A percentile compares a stretch with the other conserved stretches of the same genome.
Conservation (phyloP, 92 coral and sea anemone species). For the Bergia puertoricense region DNA sequence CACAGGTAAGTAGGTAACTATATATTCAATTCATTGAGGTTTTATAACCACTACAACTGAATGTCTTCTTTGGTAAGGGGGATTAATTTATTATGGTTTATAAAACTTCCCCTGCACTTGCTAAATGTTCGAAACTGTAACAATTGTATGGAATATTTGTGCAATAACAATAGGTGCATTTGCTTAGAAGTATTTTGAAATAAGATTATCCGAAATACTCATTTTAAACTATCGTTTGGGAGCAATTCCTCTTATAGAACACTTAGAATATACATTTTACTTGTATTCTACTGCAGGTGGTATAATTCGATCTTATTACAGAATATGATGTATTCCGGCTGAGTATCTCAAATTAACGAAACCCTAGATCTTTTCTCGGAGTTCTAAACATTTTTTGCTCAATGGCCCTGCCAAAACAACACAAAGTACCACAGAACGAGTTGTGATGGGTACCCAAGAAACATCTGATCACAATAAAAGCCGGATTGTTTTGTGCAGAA, state of each 20-base stretch:
- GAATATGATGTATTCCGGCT: no score
- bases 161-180: no score
- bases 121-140: no score
- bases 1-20: slow-evolving; percentile 8
- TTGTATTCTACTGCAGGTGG: neutral
- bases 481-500: neutral
- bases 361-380: neutral
- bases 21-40: neutral
- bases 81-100: no score
- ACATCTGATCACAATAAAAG: neutral
- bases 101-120: no score
- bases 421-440: no score
- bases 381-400: neutral
- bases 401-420: no score
- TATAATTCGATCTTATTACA: no score
- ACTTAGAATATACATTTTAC: neutral
- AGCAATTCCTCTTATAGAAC: neutral
- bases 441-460: neutral
- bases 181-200: no score
- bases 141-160: no score
- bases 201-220: neutral
- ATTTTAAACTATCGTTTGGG: neutral
- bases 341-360: no score
- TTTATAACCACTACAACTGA: no score
- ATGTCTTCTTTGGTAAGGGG: neutral